Evolutionary conservation across 2,888 invertebrate species (phyloP), one percentile per base, ranked within the genome.

Genomic region (Drosophila nr. perissopoda): DNA sequence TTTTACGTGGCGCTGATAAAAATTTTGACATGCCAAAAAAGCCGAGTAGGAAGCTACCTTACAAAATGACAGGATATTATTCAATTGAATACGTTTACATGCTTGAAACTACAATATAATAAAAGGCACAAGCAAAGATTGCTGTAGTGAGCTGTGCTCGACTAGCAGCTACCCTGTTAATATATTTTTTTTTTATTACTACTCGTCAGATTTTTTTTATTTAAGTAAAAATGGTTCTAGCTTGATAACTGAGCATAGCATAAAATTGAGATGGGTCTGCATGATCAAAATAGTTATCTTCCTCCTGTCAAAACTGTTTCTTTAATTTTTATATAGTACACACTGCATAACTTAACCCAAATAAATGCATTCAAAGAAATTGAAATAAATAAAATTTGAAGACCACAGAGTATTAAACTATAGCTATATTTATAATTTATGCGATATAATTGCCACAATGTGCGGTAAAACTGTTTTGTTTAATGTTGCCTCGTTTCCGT

Each of bases 21-120:
- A 85, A 64, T 79, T 82, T 81, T 83, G 85, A 88, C 89, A 83
- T 78, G 83, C 64, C 85, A 76, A 77, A 81, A 81, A 76, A 72
- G 72, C 54, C 62, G 66, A 10, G 33, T 18, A 33, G 57, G 54
- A 33, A 67, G 74, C 66, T 56, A 62, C 34, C 64, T 86, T 82
- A 82, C 83, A 81, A 90, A 91, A 86, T 89, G 89, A 91, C 91
- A 91, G 91, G 86, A 89, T 90, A 91, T 91, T 90, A 90, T 91
- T 91, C 91, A 91, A 91, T 91, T 91, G 91, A 91, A 88, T 81
- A 82, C 83, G 89, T 82, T 89, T 89, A 89, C 89, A 91, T 82
- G 91, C 85, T 81, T 82, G 83, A 80, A 91, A 84, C 78, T 89
- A 83, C 83, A 83, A 76, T 75, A 89, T 83, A 85, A 79, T 69